Evolutionary conservation across 2,113 vertebrate genomes (phyloP).

Genomic region (Peromyscus leucopus): DNA sequence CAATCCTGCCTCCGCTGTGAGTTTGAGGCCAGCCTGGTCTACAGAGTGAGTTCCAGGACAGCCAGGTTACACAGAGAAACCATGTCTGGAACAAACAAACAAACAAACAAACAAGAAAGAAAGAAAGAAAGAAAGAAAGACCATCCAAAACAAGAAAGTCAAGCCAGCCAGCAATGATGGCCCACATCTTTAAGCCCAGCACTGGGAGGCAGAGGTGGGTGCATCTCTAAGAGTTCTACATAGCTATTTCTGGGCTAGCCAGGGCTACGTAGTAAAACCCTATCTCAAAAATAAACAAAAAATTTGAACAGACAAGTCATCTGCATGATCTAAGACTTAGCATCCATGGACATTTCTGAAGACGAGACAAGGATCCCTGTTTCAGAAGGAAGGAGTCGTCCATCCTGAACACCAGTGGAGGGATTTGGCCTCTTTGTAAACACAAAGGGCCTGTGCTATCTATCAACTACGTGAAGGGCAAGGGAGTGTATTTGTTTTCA

Average conservation of each 20-base stretch:
- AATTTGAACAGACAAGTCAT: neutral
- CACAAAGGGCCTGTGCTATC: neutral
- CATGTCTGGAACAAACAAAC: no score
- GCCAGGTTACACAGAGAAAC: no score
- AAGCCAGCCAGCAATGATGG: neutral
- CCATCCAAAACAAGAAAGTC: neutral
- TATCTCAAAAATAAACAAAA: neutral
- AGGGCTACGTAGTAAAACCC: neutral
- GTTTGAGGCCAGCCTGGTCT: neutral
- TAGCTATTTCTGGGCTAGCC: neutral
- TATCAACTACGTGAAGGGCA: neutral
- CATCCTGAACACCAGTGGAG: neutral
- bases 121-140: no score
- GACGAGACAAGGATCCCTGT: neutral
- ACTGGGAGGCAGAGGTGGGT: neutral
- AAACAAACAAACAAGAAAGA: no score
- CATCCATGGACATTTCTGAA: neutral
- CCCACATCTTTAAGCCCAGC: neutral
- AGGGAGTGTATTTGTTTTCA: neutral
- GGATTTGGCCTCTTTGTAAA: conserved; percentile 44
- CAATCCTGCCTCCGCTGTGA: neutral
- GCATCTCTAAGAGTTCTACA: no score
- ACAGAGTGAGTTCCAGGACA: no score
- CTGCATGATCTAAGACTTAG: neutral
- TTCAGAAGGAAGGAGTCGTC: neutral